These are phyloP conservation scores for Hycleus phaleratus DNA, from an alignment of 1,140 invertebrate species.

Conservation along the genomic window DNA sequence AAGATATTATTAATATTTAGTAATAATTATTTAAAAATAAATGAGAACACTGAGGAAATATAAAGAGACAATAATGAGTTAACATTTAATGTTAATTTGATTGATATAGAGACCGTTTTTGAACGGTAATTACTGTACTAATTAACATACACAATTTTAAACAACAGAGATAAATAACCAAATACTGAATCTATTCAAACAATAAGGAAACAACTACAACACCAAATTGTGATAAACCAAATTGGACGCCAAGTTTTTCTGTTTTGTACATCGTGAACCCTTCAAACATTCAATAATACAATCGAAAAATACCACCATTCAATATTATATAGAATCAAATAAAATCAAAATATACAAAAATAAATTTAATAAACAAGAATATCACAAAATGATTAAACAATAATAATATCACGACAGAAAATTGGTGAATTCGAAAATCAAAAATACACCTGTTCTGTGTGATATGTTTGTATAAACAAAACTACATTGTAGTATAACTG, in stretches of 20 bases:
- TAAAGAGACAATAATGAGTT: constrained; percentile 11
- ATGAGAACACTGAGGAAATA: too few species aligned
- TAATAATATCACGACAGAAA: not conserved
- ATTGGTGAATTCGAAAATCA: too few species aligned
- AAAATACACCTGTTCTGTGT: too few species aligned
- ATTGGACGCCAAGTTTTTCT: constrained; percentile 19
- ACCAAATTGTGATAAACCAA: constrained; percentile 8
- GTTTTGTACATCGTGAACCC: constrained; percentile 1
- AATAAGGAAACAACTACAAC: constrained; percentile 17
- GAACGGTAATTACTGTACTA: too few species aligned
- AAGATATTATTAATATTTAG: constrained; percentile 20
- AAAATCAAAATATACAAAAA: too few species aligned
- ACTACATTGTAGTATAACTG: too few species aligned
- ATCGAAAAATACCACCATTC: too few species aligned
- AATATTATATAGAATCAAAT: too few species aligned
- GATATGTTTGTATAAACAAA: too few species aligned
- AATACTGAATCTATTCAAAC: constrained; percentile 7
- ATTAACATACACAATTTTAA: not conserved
- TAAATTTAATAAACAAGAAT: too few species aligned
- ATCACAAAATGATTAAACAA: not conserved
- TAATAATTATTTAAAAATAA: not conserved
- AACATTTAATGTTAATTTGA: constrained; percentile 13
- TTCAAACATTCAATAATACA: too few species aligned
- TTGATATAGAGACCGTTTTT: constrained; percentile 4
- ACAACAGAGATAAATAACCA: not conserved